phyloP scores from a whole-genome alignment of 2,888 invertebrate genomes.

The Pollenia amentaria region DNA sequence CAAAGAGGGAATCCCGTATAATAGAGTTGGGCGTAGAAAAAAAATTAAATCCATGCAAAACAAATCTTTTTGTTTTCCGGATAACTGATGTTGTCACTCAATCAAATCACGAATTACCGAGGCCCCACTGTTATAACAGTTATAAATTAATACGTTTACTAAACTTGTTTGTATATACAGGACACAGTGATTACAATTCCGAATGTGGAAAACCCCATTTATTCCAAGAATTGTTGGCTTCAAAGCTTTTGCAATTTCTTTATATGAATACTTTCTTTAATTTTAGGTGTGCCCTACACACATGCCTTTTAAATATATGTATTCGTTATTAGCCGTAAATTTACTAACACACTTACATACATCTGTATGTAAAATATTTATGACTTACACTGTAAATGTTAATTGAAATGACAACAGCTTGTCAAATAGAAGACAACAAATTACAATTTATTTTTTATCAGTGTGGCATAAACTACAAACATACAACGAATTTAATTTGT shows the following conservation, averaged over 20 bases:
- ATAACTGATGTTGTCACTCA: no score
- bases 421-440: slow-evolving; percentile 77
- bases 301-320: neutral
- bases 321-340: neutral
- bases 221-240: neutral
- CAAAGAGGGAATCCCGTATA: no score
- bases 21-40: no score
- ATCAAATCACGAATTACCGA: no score
- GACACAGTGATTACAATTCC: neutral
- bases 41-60: no score
- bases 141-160: no score
- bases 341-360: neutral
- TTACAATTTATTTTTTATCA: slow-evolving; percentile 65
- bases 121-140: no score
- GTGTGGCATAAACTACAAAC: slow-evolving; percentile 53
- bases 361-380: slow-evolving; percentile 46
- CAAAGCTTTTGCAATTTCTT: neutral
- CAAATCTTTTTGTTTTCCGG: no score
- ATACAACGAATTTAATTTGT: slow-evolving; percentile 58
- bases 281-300: neutral
- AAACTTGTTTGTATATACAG: no score
- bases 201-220: neutral
- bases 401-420: slow-evolving; percentile 82
- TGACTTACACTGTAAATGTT: slow-evolving; percentile 74
- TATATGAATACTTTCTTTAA: neutral